These are phyloP conservation scores for Malthinus seriepunctatus DNA, from an alignment of 2,888 invertebrate genomes.

Conservation along the genomic window DNA sequence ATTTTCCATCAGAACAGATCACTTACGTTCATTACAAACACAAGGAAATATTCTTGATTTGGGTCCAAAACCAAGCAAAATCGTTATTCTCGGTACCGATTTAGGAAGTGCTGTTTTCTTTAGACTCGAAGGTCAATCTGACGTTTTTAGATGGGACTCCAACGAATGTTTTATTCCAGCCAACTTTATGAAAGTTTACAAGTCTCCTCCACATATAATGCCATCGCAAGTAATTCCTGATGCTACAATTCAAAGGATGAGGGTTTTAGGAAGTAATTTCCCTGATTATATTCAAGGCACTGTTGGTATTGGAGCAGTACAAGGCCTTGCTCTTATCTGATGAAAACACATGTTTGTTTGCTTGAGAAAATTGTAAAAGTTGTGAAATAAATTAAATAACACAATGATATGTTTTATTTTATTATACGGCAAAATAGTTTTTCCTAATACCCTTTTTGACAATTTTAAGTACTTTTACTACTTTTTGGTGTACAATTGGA, in stretches of 20 bases:
- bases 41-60: slow-evolving; percentile 58
- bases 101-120: slow-evolving; percentile 62
- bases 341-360: slow-evolving; percentile 16
- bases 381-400: background rate
- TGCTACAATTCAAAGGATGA: slow-evolving; percentile 60
- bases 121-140: slow-evolving; percentile 62
- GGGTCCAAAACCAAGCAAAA: slow-evolving; percentile 61
- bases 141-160: slow-evolving; percentile 65
- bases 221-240: slow-evolving; percentile 65
- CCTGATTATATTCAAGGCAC: slow-evolving; percentile 65
- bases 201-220: slow-evolving; percentile 57
- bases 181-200: slow-evolving; percentile 60
- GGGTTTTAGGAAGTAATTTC: slow-evolving; percentile 66
- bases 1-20: slow-evolving; percentile 66
- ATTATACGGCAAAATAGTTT: background rate
- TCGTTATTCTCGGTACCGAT: slow-evolving; percentile 67
- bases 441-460: background rate
- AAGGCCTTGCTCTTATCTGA: slow-evolving; percentile 50
- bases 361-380: background rate
- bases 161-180: slow-evolving; percentile 51
- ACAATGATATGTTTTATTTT: background rate
- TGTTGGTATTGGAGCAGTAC: slow-evolving; percentile 65
- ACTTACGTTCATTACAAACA: slow-evolving; percentile 62
- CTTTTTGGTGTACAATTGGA: slow-evolving; percentile 20
- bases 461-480: slow-evolving; percentile 38